Base-by-base conservation (phyloP, 2,888 invertebrate species). In the Drosophila picticornis region DNA sequence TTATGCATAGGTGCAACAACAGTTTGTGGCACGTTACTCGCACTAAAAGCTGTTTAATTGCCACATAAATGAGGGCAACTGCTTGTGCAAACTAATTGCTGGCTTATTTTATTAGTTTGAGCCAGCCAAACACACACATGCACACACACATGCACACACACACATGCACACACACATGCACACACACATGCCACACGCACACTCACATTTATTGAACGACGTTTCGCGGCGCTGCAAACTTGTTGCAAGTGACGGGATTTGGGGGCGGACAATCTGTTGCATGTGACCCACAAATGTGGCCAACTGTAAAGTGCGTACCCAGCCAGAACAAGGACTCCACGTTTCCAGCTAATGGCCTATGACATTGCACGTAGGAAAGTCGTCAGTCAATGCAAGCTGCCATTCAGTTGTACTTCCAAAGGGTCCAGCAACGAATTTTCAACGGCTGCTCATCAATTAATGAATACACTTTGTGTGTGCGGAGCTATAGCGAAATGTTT, bases 31-130 rank as follows among this genome's bases (percentile, higher is more conserved):
- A 68, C 55, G 62, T 43, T 63, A 61, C n/a, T 43, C 63, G 63
- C 68, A 64, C 69, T 66, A 64, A 79, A 69, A 60, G 68, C 55
- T 72, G 66, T 72, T 90, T 84, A 89, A 87, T 87, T 84, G 90
- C 82, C 82, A 76, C 60, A 76, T 74, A 87, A 84, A 84, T 76
- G 76, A 79, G 71, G 73, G 85, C 74, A 68, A 73, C 52, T 50
- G 56, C 56, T 68, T 64, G 43, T 32, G 55, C 64, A 56, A 65
- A 75, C 72, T 79, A 80, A 78, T 78, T 80, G 78, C 72, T 51
- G 71, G 46, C 58, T 52, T 55, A 46, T 64, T 62, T 36, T 50
- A 63, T 63, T 65, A 52, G 56, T 43, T 43, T 53, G 36, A 43
- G 27, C 40, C 57, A 22, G 27, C 52, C 61, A 52, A 76, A 57